A percentile compares a stretch with the other conserved stretches of the same genome.
Conservation (phyloP, 2,797 vertebrate species). For the Gouania willdenowi region DNA sequence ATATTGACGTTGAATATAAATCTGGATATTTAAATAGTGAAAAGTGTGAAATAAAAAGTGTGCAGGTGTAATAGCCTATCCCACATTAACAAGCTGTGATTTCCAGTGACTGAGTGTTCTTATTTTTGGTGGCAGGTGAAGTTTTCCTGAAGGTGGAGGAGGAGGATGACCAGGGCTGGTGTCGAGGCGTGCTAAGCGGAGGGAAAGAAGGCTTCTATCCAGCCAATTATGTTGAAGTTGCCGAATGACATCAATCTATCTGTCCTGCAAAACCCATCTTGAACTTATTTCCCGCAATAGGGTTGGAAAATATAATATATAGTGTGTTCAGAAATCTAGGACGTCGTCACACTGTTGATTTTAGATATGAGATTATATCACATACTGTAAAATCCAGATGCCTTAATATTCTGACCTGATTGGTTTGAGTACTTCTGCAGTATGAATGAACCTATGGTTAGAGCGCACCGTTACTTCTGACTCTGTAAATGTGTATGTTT, state of each 20-base stretch:
- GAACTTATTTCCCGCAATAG: slow-evolving; percentile 19
- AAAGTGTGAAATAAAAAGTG: too few relatives aligned
- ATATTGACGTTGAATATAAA: too few relatives aligned
- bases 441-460: slow-evolving; percentile 41
- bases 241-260: slow-evolving; percentile 47
- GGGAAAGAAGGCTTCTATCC: slow-evolving; percentile 78
- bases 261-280: slow-evolving; percentile 6
- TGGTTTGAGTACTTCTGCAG: slow-evolving; percentile 26
- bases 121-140: slow-evolving; percentile 56
- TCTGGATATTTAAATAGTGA: too few relatives aligned
- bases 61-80: too few relatives aligned
- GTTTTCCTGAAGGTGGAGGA: slow-evolving; percentile 79
- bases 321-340: slow-evolving; percentile 16
- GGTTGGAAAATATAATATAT: slow-evolving; percentile 7
- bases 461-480: slow-evolving; percentile 15
- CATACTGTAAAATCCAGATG: slow-evolving; percentile 14
- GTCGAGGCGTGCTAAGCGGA: slow-evolving; percentile 67
- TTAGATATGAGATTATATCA: too few relatives aligned
- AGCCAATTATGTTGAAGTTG: slow-evolving; percentile 71
- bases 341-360: slow-evolving; percentile 8
- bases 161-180: slow-evolving; percentile 82
- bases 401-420: slow-evolving; percentile 30
- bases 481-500: slow-evolving; percentile 18
- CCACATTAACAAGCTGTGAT: not conserved
- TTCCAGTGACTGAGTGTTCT: too few relatives aligned